Base-by-base conservation (phyloP, 1,140 invertebrate genomes). In the Eurytemora carolleeae region DNA sequence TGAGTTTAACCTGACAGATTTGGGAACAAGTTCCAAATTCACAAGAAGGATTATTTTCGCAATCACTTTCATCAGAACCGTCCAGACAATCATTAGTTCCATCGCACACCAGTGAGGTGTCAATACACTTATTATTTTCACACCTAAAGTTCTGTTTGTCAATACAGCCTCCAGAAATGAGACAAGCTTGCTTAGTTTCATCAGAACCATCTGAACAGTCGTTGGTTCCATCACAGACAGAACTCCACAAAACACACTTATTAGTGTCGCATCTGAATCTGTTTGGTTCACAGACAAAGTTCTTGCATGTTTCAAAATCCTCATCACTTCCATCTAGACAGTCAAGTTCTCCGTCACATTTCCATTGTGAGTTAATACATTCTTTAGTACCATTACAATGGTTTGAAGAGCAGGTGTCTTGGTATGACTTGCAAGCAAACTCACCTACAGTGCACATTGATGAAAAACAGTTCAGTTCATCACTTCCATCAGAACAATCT, bases 281-380 rank as follows among this genome's bases (percentile, higher is more conserved):
- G 21, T 55, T 65, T 1, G 52, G 25, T 26, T 26, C 17, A 55
- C 54, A 56, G 7, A 20, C 16, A 52, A 18, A n/a, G 18, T 21
- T 7, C 24, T 63, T 55, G 54, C 26, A 56, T 20, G 19, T 22
- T 31, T 21, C 68, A 44, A 58, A 44, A n/a, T 56, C 56, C 64
- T 76, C 75, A 66, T 76, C 75, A 23, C 68, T 68, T n/a, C 68
- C 68, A 67, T 77, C 72, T 23, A 77, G 66, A 69, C 90, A 95
- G 65, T 95, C 87, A 2, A 76, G 69, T 44, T 83, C 78, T 0
- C 85, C 85, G 62, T 87, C 85, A 72, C 91, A 95, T 64, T 82
- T 81, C 65, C 88, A 76, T 3, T 64, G 60, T 65, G 0, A 59
- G 63, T 55, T 53, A 66, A 19, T 59, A 44, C 31, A 59, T 65